Base-by-base conservation (phyloP, 2,888 invertebrate genomes). In the Lymantria dispar region DNA sequence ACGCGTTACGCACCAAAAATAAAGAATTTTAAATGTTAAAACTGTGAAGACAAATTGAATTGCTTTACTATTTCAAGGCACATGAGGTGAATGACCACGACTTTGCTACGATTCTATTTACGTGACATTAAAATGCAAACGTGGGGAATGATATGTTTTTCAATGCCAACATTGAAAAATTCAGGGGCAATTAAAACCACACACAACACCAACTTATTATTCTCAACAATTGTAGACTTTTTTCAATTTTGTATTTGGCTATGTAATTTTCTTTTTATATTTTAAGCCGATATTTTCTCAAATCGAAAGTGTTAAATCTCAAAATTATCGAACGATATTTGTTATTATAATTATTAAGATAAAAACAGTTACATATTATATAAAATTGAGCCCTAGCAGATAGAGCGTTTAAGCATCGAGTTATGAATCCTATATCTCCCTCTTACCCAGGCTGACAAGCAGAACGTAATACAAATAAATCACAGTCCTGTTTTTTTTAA, bases 61-160 rank as follows among this genome's bases (percentile, higher is more conserved):
- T 55, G 55, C 48, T 46, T 43, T 45, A 64, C 64, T 69, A 66
- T 70, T 70, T 63, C 51, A 48, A 62, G 63, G 62, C 45, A 47
- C 45, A 47, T 15, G 54, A 44, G 70, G 59, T 69, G 59, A 64
- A 68, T 43, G 64, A 57, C 52, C 68, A 54, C 48, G 36, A 47
- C 47, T 50, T 47, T 13, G 50, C 55, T 57, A 52, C 52, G 30
- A 47, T 52, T 52, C 60, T 64, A 57, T 64, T 57, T 65, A 55
- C 60, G 54, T 56, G 52, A 59, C 56, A 59, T 59, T 55, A 50
- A 52, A 59, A 66, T 58, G 31, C 44, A 56, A 51, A 57, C 9
- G 15, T 40, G 13, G 14, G 22, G 40, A 14, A 40, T 40, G 7
- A 14, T 40, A 9, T 14, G 8, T 40, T 40, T 40, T 40, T 40